phyloP scores from a whole-genome alignment of 2,797 vertebrate species.

The Carapus acus region DNA sequence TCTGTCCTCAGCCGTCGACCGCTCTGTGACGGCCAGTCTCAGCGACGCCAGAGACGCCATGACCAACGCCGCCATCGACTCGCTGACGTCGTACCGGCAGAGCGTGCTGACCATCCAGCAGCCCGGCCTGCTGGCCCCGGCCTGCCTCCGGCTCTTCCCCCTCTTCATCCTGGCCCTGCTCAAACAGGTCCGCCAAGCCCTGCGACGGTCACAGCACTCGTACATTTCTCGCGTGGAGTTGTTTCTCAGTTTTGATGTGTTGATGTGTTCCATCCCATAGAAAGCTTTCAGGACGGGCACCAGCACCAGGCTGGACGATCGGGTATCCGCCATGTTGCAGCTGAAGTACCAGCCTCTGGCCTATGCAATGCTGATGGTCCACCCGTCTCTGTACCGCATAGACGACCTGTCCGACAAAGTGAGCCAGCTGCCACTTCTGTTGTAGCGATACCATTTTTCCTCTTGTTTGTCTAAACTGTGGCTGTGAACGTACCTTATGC shows the following conservation, averaged over 20 bases:
- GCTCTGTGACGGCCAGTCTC: conserved; percentile 83
- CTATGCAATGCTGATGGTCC: conserved; percentile 88
- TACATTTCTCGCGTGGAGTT: not conserved
- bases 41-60: conserved; percentile 90
- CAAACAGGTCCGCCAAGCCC: conserved; percentile 78
- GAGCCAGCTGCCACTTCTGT: conserved; percentile 16
- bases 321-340: conserved; percentile 91
- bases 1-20: conserved; percentile 79
- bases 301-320: conserved; percentile 84
- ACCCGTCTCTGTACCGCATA: conserved; percentile 86
- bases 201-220: not conserved
- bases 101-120: conserved; percentile 85
- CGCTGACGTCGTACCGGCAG: conserved; percentile 80
- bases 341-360: conserved; percentile 91
- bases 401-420: conserved; percentile 91
- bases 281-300: conserved; percentile 91
- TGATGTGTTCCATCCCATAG: conserved; percentile 58
- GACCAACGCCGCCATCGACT: conserved; percentile 91
- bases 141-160: conserved; percentile 85
- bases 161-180: conserved; percentile 87
- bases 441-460: too few relatives aligned
- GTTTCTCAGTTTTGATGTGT: not conserved
- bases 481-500: conserved; percentile 10
- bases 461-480: not conserved
- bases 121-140: conserved; percentile 84